Evolutionary conservation across 2,113 vertebrate species (phyloP).

Genomic region (Ellobius talpinus): DNA sequence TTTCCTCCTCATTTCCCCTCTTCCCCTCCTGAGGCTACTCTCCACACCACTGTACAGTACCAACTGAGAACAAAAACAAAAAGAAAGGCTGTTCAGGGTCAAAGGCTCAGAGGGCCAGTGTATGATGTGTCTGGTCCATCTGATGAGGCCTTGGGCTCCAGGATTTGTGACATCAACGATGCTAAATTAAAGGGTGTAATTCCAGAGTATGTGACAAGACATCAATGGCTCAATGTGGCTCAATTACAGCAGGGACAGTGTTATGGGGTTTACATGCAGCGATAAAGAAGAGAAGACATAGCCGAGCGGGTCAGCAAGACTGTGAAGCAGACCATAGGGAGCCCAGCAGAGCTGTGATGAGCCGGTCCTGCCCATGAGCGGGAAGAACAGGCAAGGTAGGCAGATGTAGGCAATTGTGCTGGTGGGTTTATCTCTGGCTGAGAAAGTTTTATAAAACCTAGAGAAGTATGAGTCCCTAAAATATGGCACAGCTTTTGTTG

Average conservation of each 20-base stretch:
- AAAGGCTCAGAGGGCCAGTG: conserved; percentile 58
- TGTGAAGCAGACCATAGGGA: not conserved
- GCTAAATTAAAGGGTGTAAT: conserved; percentile 63
- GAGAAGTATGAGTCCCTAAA: not conserved
- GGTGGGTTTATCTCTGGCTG: not conserved
- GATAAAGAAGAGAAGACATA: not conserved
- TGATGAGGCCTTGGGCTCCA: not conserved
- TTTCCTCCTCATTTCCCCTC: not conserved
- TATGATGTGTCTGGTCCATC: conserved; percentile 46
- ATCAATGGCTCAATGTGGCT: conserved; percentile 26
- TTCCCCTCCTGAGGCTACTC: not conserved
- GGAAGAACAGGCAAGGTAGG: not conserved
- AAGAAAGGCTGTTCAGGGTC: conserved; percentile 70
- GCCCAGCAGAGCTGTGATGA: not conserved
- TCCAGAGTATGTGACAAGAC: conserved; percentile 48
- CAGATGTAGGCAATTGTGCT: rapidly evolving
- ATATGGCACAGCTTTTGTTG: not conserved
- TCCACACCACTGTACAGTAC: not conserved
- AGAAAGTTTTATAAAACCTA: conserved; percentile 8
- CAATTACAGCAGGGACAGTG: conserved; percentile 62
- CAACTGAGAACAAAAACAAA: conserved; percentile 48
- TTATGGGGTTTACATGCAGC: not conserved
- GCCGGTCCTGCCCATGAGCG: not conserved
- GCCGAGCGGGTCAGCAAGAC: not conserved
- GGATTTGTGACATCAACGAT: conserved; percentile 59